phyloP scores from a whole-genome alignment of 2,113 vertebrate genomes.

The Oxyruncus cristatus region DNA sequence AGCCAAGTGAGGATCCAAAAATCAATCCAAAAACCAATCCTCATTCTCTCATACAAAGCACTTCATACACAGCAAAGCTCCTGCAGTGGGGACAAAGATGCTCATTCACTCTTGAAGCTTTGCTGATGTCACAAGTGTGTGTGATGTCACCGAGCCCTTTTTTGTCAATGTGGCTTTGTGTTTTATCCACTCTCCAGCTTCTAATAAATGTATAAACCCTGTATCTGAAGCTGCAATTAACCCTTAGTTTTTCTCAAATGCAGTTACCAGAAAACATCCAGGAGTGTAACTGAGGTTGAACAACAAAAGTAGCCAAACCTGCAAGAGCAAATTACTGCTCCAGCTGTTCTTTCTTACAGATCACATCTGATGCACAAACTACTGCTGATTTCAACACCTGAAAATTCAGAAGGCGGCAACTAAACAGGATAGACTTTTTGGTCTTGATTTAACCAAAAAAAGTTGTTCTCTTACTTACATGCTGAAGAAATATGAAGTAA shows the following conservation, averaged over 20 bases:
- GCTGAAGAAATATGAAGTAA: background rate
- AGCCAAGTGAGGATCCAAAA: background rate
- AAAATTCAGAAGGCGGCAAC: background rate
- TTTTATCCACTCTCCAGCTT: background rate
- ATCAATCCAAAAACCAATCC: background rate
- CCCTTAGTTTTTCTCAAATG: background rate
- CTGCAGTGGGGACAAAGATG: slow-evolving; percentile 65
- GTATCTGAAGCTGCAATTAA: slow-evolving; percentile 34
- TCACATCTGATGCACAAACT: background rate
- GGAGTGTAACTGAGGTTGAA: background rate
- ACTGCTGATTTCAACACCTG: background rate
- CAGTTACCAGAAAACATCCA: background rate
- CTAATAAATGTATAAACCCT: background rate
- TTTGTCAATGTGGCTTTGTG: slow-evolving; percentile 68
- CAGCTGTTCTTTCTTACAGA: background rate
- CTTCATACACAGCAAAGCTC: background rate
- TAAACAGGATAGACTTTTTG: background rate
- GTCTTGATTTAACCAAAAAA: background rate
- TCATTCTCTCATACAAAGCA: slow-evolving; percentile 3
- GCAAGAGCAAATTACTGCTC: background rate
- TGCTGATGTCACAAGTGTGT: slow-evolving; percentile 52
- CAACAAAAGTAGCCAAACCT: background rate
- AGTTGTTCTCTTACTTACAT: background rate
- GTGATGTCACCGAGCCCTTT: slow-evolving; percentile 50
- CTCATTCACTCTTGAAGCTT: slow-evolving; percentile 60